Evolutionary conservation across 2,797 vertebrate species (phyloP).

Genomic region (Molossus molossus): DNA sequence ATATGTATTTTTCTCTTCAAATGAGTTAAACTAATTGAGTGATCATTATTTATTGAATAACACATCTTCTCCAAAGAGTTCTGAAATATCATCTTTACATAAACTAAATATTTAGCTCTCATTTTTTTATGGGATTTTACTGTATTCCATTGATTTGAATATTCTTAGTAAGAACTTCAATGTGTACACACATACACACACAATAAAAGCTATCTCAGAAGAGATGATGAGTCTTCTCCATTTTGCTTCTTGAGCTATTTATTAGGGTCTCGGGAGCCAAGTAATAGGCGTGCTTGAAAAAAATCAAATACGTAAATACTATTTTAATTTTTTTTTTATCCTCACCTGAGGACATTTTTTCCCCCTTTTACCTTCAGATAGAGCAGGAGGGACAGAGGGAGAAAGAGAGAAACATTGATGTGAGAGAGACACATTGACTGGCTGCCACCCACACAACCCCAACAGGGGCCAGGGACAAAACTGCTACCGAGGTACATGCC

Average conservation of each 20-base stretch:
- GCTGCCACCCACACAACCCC: too few species aligned
- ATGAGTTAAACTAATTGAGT: slow-evolving; percentile 14
- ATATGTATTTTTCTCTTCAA: neutral
- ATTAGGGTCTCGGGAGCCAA: neutral
- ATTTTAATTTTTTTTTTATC: neutral
- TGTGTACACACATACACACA: neutral
- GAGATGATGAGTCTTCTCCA: neutral
- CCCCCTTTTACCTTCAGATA: too few species aligned
- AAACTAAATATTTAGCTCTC: neutral
- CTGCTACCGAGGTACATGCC: too few species aligned
- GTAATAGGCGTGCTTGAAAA: neutral
- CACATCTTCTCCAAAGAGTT: neutral
- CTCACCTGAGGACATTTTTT: too few species aligned
- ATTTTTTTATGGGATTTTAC: neutral
- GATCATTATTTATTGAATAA: neutral
- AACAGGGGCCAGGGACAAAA: too few species aligned
- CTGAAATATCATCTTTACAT: slow-evolving; percentile 44
- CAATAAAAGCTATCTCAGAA: neutral
- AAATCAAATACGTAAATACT: neutral
- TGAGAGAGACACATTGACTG: too few species aligned
- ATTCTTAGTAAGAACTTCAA: slow-evolving; percentile 14
- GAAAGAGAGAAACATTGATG: too few species aligned
- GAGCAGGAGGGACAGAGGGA: too few species aligned
- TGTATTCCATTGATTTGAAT: neutral
- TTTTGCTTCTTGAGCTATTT: neutral